A percentile compares a stretch with the other conserved stretches of the same genome.
Conservation (phyloP, 1,140 invertebrate species). For the Lerema accius region DNA sequence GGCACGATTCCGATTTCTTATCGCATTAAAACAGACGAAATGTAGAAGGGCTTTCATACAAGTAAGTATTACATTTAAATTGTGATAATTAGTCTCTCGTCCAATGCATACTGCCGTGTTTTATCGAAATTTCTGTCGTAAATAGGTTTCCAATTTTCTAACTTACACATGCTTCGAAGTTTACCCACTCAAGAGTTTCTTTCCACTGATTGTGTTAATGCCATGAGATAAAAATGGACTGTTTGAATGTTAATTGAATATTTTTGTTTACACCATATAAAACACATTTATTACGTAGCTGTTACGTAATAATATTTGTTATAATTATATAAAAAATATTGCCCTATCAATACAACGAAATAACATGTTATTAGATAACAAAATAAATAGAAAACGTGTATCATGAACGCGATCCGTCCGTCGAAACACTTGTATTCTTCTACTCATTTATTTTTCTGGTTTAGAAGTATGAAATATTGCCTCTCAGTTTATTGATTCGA, state of each 20-base stretch:
- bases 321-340: no score
- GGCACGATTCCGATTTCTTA: conserved; percentile 75
- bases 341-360: not conserved
- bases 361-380: not conserved
- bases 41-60: conserved; percentile 54
- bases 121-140: conserved; percentile 17
- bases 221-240: no score
- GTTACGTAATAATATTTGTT: no score
- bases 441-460: conserved; percentile 12
- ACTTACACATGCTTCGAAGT: no score
- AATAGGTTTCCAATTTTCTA: no score
- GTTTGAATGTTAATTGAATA: no score
- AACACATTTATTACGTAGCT: no score
- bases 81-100: conserved; percentile 32
- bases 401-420: not conserved
- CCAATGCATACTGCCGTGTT: conserved; percentile 17
- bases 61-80: conserved; percentile 48
- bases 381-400: not conserved
- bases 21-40: conserved; percentile 60
- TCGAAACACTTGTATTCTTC: not conserved
- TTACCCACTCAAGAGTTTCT: no score
- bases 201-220: no score
- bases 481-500: conserved; percentile 46
- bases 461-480: conserved; percentile 42
- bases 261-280: no score